Conservation (phyloP, 2,797 vertebrate genomes). For the Lagodon rhomboides region DNA sequence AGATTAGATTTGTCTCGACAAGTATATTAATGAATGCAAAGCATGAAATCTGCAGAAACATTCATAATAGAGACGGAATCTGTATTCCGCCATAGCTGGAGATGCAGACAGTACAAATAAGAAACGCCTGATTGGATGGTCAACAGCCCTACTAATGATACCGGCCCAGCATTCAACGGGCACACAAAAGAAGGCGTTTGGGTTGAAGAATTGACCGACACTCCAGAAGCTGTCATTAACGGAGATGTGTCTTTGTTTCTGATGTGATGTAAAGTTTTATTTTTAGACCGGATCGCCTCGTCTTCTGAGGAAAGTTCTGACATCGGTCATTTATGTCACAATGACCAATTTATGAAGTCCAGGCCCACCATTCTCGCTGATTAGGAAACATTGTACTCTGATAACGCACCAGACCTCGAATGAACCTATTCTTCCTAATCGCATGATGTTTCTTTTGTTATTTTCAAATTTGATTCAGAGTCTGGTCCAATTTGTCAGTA, state of each 20-base stretch:
- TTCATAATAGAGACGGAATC: background rate
- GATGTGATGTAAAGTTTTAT: background rate
- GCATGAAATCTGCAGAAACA: background rate
- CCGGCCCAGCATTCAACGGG: background rate
- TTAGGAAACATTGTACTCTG: constrained; percentile 19
- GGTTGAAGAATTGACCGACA: background rate
- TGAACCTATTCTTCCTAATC: constrained; percentile 32
- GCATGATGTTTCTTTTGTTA: constrained; percentile 24
- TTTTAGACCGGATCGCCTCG: background rate
- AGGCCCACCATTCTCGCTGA: constrained; percentile 3
- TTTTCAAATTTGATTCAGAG: constrained; percentile 37
- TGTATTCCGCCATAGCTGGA: background rate
- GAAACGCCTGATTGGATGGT: background rate
- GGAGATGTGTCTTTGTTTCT: background rate
- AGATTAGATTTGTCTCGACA: constrained; percentile 4
- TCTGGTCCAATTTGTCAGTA: constrained; percentile 45
- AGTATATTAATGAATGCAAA: background rate
- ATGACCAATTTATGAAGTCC: constrained; percentile 17
- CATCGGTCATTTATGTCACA: constrained; percentile 6
- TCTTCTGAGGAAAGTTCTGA: background rate
- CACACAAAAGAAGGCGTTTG: background rate
- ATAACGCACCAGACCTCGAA: background rate
- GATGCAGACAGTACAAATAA: background rate
- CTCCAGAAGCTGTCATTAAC: background rate
- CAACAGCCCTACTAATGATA: background rate